Percentiles rank a stretch among this genome's conserved stretches.
These are phyloP conservation scores for Eilema caniola DNA, from an alignment of 2,888 invertebrate genomes.

Conservation along the genomic window DNA sequence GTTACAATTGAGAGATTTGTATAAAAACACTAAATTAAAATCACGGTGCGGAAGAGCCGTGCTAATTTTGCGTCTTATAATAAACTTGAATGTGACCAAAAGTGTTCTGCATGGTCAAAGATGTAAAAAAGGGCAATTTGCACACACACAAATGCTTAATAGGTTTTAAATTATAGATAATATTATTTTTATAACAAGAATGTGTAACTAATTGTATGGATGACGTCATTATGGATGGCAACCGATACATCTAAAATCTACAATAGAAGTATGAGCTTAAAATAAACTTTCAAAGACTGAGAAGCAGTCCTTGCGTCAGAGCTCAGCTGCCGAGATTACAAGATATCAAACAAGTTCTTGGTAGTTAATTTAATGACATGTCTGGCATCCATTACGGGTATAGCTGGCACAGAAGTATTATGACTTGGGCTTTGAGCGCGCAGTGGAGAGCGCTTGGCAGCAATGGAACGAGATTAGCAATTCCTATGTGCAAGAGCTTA, in stretches of 20 bases:
- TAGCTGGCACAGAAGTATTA: slow-evolving; percentile 21
- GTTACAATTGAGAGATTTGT: too few relatives aligned
- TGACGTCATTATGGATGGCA: neutral
- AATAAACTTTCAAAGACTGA: neutral
- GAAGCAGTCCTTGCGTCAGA: neutral
- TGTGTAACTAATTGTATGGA: neutral
- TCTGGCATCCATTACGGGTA: slow-evolving; percentile 42
- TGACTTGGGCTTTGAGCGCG: slow-evolving; percentile 23
- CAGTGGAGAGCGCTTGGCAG: slow-evolving; percentile 44
- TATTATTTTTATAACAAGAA: neutral
- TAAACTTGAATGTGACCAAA: too few relatives aligned
- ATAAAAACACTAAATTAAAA: too few relatives aligned
- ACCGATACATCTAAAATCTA: neutral
- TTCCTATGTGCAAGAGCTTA: slow-evolving; percentile 53
- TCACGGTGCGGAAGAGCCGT: too few relatives aligned
- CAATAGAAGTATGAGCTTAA: neutral
- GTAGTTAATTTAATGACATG: slow-evolving; percentile 41
- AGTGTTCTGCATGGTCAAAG: too few relatives aligned
- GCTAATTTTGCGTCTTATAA: too few relatives aligned
- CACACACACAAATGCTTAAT: too few relatives aligned
- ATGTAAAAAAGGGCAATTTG: too few relatives aligned
- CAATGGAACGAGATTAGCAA: slow-evolving; percentile 50
- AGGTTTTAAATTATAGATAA: too few relatives aligned
- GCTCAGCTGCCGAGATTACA: slow-evolving; percentile 8
- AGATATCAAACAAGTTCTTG: slow-evolving; percentile 11